A percentile compares a stretch with the other conserved stretches of the same genome.
Conservation (phyloP, 2,888 invertebrate genomes). For the Pollenia labialis region DNA sequence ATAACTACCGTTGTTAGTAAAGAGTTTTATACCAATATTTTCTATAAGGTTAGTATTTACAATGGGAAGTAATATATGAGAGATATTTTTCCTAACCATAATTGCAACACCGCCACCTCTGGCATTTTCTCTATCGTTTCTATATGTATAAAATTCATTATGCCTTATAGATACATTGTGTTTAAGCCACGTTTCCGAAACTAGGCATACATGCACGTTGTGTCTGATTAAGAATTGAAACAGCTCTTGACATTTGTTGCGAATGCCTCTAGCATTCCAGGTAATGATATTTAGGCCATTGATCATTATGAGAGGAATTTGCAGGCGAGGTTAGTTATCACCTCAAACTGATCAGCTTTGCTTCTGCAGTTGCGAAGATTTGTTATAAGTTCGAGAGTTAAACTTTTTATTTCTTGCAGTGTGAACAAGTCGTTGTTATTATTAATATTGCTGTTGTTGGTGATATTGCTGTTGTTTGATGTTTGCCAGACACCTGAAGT, state of each 20-base stretch:
- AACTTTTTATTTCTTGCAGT: slow-evolving; percentile 22
- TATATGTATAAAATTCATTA: background rate
- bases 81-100: slow-evolving; percentile 5
- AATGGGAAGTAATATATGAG: slow-evolving; percentile 7
- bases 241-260: slow-evolving; percentile 29
- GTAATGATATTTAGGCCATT: slow-evolving; percentile 17
- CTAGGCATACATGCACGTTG: background rate
- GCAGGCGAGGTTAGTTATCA: slow-evolving; percentile 14
- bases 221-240: slow-evolving; percentile 8
- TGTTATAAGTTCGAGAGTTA: slow-evolving; percentile 29
- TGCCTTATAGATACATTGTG: slow-evolving; percentile 18
- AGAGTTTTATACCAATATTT: slow-evolving; percentile 18
- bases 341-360: slow-evolving; percentile 7
- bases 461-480: background rate
- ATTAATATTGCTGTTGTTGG: background rate
- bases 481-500: background rate
- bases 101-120: slow-evolving; percentile 24
- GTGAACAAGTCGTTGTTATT: slow-evolving; percentile 7
- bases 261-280: slow-evolving; percentile 38
- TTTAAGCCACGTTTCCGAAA: slow-evolving; percentile 1
- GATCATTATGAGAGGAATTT: slow-evolving; percentile 10
- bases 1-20: background rate
- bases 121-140: background rate
- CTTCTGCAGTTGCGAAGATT: slow-evolving; percentile 9
- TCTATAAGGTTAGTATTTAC: slow-evolving; percentile 1